phyloP scores from a whole-genome alignment of 2,888 invertebrate species.

The Tenthredo scrophulariae region DNA sequence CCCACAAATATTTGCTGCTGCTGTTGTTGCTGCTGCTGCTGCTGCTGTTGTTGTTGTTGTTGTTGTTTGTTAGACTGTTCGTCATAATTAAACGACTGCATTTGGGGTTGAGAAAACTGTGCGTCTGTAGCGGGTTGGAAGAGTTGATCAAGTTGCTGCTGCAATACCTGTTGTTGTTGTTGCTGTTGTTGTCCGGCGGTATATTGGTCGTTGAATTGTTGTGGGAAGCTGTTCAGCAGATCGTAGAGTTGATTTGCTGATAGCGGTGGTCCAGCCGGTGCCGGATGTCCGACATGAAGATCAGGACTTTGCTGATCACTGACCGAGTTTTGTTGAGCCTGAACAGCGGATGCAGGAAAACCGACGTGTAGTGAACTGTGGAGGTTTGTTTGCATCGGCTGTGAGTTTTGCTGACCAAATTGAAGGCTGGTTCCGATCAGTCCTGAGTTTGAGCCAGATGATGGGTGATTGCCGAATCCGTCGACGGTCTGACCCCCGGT shows the following conservation, averaged over 20 bases:
- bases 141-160: constrained; percentile 73
- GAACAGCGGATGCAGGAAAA: constrained; percentile 63
- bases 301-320: constrained; percentile 68
- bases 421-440: constrained; percentile 59
- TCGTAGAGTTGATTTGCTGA: constrained; percentile 73
- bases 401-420: constrained; percentile 62
- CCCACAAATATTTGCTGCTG: constrained; percentile 64
- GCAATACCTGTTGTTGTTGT: constrained; percentile 67
- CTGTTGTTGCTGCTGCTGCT: constrained; percentile 63
- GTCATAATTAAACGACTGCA: constrained; percentile 75
- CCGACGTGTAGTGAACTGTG: constrained; percentile 73
- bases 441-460: constrained; percentile 61
- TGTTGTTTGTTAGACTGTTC: constrained; percentile 72
- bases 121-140: constrained; percentile 64
- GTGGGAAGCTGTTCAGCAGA: constrained; percentile 71
- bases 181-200: constrained; percentile 69
- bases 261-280: constrained; percentile 67
- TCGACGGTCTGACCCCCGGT: constrained; percentile 66
- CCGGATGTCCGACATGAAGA: constrained; percentile 71
- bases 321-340: constrained; percentile 1
- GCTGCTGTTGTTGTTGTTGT: constrained; percentile 64
- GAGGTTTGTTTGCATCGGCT: constrained; percentile 72
- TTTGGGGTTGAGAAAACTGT: constrained; percentile 71
- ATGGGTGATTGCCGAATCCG: constrained; percentile 65
- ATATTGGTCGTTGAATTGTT: constrained; percentile 69